Percentiles rank a stretch among this genome's conserved stretches.
Evolutionary conservation across 1,140 invertebrate genomes (phyloP).

Genomic region (Diploscapter pachys): DNA sequence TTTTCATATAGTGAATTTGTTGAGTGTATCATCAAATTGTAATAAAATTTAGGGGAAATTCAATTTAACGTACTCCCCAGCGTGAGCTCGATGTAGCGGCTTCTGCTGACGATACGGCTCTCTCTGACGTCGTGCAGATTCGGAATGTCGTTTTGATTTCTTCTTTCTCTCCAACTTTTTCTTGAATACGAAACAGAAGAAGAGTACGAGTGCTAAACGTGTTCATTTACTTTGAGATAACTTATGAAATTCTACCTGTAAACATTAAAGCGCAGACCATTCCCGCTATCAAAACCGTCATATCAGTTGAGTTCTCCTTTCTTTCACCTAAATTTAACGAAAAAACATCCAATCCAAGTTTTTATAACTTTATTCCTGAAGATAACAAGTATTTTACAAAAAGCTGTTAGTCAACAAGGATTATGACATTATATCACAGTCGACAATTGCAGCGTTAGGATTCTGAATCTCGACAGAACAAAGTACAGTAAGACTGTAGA

Average conservation of each 20-base stretch:
- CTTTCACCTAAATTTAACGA: slow-evolving; percentile 42
- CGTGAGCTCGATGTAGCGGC: neutral
- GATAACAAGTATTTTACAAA: neutral
- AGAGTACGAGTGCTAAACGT: slow-evolving; percentile 28
- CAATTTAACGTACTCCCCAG: neutral
- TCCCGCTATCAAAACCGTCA: slow-evolving; percentile 50
- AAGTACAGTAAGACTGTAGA: neutral
- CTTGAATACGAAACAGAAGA: slow-evolving; percentile 58
- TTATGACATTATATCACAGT: neutral
- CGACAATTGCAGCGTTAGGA: slow-evolving; percentile 19
- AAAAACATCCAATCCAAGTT: neutral
- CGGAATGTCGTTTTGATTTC: slow-evolving; percentile 32
- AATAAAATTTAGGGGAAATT: neutral
- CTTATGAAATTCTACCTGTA: slow-evolving; percentile 36
- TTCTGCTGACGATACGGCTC: slow-evolving; percentile 24
- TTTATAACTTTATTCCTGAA: too few relatives aligned
- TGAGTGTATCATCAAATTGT: too few relatives aligned
- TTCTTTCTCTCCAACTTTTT: slow-evolving; percentile 51
- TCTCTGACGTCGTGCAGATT: slow-evolving; percentile 16
- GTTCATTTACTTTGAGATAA: too few relatives aligned
- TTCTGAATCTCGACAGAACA: neutral
- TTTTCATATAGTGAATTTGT: too few relatives aligned
- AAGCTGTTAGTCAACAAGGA: neutral
- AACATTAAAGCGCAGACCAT: slow-evolving; percentile 53
- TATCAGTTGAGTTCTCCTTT: slow-evolving; percentile 44